Percentiles rank a stretch among this genome's conserved stretches.
Evolutionary conservation across 2,888 invertebrate species (phyloP).

Genomic region (Chrysolina haemoptera): DNA sequence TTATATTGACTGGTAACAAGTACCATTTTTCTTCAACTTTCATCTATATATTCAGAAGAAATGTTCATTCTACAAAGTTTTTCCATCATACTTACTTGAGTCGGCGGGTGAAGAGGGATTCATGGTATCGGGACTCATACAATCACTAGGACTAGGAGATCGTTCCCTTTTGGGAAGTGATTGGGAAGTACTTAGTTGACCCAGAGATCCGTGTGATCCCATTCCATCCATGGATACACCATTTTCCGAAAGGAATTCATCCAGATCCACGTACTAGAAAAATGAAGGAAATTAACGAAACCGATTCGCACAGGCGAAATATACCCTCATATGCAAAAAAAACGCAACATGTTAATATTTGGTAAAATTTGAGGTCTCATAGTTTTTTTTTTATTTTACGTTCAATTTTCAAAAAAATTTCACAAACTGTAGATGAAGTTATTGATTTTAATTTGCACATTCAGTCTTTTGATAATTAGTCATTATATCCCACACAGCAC

Average conservation of each 20-base stretch:
- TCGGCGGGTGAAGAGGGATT: constrained; percentile 92
- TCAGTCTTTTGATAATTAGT: too few relatives aligned
- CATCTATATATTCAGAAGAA: neutral
- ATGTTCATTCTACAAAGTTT: too few relatives aligned
- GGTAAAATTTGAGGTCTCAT: too few relatives aligned
- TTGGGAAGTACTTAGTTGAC: constrained; percentile 73
- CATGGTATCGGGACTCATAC: constrained; percentile 90
- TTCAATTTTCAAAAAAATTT: too few relatives aligned
- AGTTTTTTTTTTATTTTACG: too few relatives aligned
- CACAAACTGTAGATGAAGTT: too few relatives aligned
- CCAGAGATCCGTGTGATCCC: constrained; percentile 73
- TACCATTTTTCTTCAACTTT: neutral
- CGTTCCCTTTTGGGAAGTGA: constrained; percentile 89
- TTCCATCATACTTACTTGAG: constrained; percentile 79
- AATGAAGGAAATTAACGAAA: constrained; percentile 30
- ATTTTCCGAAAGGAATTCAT: constrained; percentile 96
- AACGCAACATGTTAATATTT: too few relatives aligned
- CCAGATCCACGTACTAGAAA: constrained; percentile 94
- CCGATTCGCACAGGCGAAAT: neutral
- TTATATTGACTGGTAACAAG: too few relatives aligned
- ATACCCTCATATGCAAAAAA: too few relatives aligned
- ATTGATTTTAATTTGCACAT: too few relatives aligned
- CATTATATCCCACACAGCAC: too few relatives aligned
- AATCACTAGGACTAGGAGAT: constrained; percentile 90
- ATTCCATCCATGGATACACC: constrained; percentile 89